These are phyloP conservation scores for Hecatera dysodea DNA, from an alignment of 2,888 invertebrate genomes.

Conservation along the genomic window DNA sequence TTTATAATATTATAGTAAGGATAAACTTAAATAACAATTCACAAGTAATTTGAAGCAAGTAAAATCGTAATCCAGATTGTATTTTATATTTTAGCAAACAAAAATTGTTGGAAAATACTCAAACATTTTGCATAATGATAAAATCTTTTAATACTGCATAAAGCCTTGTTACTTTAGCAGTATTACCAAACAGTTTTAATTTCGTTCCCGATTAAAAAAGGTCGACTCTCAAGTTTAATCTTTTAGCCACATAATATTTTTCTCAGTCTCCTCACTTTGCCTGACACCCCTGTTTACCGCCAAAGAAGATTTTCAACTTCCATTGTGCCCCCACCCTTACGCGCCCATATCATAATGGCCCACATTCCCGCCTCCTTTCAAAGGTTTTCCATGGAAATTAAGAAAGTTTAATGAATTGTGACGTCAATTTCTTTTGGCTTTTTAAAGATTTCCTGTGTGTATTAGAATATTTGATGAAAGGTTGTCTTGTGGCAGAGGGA, in stretches of 20 bases:
- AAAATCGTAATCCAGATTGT: not conserved
- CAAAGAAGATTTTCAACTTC: constrained; percentile 48
- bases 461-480: constrained; percentile 50
- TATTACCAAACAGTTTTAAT: constrained; percentile 28
- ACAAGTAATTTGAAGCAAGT: not conserved
- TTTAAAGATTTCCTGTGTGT: constrained; percentile 56
- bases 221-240: constrained; percentile 40
- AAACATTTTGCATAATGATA: constrained; percentile 17
- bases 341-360: constrained; percentile 61
- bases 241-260: constrained; percentile 46
- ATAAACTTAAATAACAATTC: not conserved
- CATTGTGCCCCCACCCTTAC: constrained; percentile 52
- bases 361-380: constrained; percentile 62
- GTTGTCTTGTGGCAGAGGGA: constrained; percentile 16
- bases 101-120: not conserved
- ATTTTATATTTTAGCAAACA: not conserved
- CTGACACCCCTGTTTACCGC: constrained; percentile 43
- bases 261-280: constrained; percentile 43
- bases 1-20: no score
- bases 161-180: constrained; percentile 18
- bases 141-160: constrained; percentile 5
- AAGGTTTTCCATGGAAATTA: constrained; percentile 70
- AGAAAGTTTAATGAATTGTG: constrained; percentile 74
- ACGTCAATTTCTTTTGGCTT: constrained; percentile 51
- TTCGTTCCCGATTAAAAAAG: constrained; percentile 34